Percentiles rank a stretch among this genome's conserved stretches.
Evolutionary conservation across 2,888 invertebrate species (phyloP).

Genomic region (Tenthredo livida): DNA sequence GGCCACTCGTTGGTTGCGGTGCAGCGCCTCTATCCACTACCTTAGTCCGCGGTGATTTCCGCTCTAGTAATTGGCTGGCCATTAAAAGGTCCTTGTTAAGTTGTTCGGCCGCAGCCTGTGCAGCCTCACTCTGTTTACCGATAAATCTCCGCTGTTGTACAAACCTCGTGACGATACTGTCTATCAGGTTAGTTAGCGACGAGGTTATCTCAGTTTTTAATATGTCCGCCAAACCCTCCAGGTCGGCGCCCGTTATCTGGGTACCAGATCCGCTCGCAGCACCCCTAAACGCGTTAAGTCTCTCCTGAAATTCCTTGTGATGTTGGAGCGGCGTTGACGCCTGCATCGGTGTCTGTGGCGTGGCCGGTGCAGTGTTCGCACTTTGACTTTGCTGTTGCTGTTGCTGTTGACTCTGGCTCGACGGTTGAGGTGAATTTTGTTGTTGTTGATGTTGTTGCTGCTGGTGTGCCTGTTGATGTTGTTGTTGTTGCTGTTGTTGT

Average conservation of each 20-base stretch:
- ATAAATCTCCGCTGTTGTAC: slow-evolving; percentile 89
- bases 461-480: slow-evolving; percentile 79
- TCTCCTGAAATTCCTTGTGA: slow-evolving; percentile 85
- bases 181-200: slow-evolving; percentile 91
- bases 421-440: slow-evolving; percentile 76
- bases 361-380: slow-evolving; percentile 73
- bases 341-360: slow-evolving; percentile 74
- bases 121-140: slow-evolving; percentile 89
- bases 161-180: slow-evolving; percentile 92
- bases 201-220: slow-evolving; percentile 94
- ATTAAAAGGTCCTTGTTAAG: slow-evolving; percentile 91
- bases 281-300: slow-evolving; percentile 88
- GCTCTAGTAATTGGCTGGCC: slow-evolving; percentile 89
- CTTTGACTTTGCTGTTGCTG: slow-evolving; percentile 71
- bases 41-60: slow-evolving; percentile 91
- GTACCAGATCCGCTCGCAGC: slow-evolving; percentile 84
- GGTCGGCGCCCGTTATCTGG: slow-evolving; percentile 86
- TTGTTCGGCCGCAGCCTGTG: slow-evolving; percentile 90
- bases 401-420: slow-evolving; percentile 73
- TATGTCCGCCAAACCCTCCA: slow-evolving; percentile 94
- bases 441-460: slow-evolving; percentile 77
- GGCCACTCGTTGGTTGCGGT: slow-evolving; percentile 78
- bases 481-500: slow-evolving; percentile 80
- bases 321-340: slow-evolving; percentile 80
- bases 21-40: slow-evolving; percentile 84